Base-by-base conservation (phyloP, 1,140 invertebrate species). In the Brachionus rubens region DNA sequence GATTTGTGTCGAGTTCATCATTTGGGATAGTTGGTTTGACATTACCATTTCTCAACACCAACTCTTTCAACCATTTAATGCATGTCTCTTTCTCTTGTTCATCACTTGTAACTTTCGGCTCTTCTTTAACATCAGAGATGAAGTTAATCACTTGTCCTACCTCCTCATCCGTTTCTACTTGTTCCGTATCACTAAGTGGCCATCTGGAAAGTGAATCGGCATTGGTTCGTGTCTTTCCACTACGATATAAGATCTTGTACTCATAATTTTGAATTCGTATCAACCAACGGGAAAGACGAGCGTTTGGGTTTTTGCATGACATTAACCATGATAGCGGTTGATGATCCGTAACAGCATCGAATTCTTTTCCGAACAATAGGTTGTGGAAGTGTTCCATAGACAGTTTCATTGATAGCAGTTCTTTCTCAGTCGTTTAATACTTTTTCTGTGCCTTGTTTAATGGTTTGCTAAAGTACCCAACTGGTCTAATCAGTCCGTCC, bases 341-440 rank as follows among this genome's bases (percentile, higher is more conserved):
- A 67, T 87, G 85, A 75, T 88, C 85, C 1, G 85, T 88, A n/a
- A 80, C 77, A 6, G 87, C 65, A 3, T 77, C 83, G 76, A 87
- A 87, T 43, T 82, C 59, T 14, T 81, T 59, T 1, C 85, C 86
- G 75, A 81, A 83, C 5, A 87, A 43, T 68, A 81, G 86, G 46
- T 83, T 48, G 41, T 84, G 81, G 77, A 86, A 85, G 56, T 79
- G 80, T 52, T 82, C 70, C 7, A 86, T 78, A 0, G 78, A 83
- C 79, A 79, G 86, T 7, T 86, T 85, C 2, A 83, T 77, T 19
- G 81, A 83, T 12, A 82, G 59, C 33, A 62, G 77, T 78, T 85
- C 81, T 59, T 78, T 80, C 76, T 86, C 84, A 9, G 80, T 81
- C 0, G 80, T 82, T 0, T 77, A 78, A 72, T 84, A 83, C 14